Conservation (phyloP, 2,797 vertebrate genomes). For the Tiaroga cobitis region DNA sequence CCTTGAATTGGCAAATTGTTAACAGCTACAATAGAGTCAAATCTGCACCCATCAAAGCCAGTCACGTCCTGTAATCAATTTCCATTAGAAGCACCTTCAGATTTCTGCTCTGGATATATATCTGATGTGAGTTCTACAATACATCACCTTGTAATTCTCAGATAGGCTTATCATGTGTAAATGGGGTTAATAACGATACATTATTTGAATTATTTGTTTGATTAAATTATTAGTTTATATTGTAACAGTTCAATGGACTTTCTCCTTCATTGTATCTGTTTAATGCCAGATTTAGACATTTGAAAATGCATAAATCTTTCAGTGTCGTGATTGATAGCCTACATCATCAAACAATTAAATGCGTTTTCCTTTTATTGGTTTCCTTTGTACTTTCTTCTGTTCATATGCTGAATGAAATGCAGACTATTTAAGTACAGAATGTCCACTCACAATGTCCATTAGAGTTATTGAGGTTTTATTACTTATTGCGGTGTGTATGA, state of each 20-base stretch:
- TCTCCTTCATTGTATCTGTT: background rate
- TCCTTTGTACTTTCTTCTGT: background rate
- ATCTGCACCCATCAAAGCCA: constrained; percentile 9
- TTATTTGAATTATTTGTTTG: background rate
- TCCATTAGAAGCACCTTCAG: constrained; percentile 7
- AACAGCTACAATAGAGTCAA: background rate
- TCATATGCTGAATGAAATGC: background rate
- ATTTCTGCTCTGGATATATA: background rate
- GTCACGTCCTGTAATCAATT: constrained; percentile 13
- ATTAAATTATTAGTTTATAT: background rate
- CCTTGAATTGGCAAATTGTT: constrained; percentile 13
- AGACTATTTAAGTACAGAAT: background rate
- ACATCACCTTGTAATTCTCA: background rate
- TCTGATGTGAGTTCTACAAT: background rate
- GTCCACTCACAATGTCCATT: background rate
- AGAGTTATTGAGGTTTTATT: background rate
- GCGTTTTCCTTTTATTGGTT: background rate
- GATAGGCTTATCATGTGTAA: background rate
- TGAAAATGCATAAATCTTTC: background rate
- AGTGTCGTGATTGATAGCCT: background rate
- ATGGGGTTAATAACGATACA: background rate
- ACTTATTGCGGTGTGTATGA: background rate
- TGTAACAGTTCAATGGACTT: background rate
- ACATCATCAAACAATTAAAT: background rate
- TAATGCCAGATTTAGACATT: background rate